Base-by-base conservation (phyloP, 2,888 invertebrate genomes). In the Rhopalosiphum nymphaeae region DNA sequence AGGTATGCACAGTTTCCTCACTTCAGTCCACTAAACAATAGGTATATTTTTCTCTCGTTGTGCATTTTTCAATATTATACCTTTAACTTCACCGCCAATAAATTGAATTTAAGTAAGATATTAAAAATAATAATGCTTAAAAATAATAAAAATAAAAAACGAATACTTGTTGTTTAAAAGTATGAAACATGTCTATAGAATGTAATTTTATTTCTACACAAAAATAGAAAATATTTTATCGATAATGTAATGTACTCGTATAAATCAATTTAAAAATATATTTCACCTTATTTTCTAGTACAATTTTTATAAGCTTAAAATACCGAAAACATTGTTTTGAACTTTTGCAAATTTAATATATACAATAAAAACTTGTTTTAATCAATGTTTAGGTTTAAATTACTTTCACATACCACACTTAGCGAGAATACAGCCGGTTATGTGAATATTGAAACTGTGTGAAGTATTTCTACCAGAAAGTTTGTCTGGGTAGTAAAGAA, bases 391-490 rank as follows among this genome's bases (percentile, higher is more conserved):
- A 57, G 57, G n/a, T 89, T 89, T 57, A 89, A 57, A 89, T 89
- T 89, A 89, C 89, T 44, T 89, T 57, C 57, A 89, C 57, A 89
- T 57, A 89, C 89, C 57, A 89, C 44, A 57, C 44, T 44, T 56
- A 26, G 56, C 44, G 3, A 26, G 29, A 44, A 36, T 42, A 89
- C 56, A 57, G 42, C 42, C 36, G 42, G 13, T 42, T 5, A 29
- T 44, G 89, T 57, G 16, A 57, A 57, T 89, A 42, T 29, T 16
- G 44, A 57, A 57, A 13, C 13, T 29, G 29, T 44, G 16, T 89
- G 10, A 89, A 57, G 44, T 57, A 89, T 57, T 89, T 89, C 42
- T 7, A 57, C 89, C 57, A 57, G 0, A 57, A 57, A 57, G 44
- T 44, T 89, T 42, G 5, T 42, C 42, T 29, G 42, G 29, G 57